Evolutionary conservation across 1,140 invertebrate genomes (phyloP).

Genomic region (Anagrus nilaparvatae): DNA sequence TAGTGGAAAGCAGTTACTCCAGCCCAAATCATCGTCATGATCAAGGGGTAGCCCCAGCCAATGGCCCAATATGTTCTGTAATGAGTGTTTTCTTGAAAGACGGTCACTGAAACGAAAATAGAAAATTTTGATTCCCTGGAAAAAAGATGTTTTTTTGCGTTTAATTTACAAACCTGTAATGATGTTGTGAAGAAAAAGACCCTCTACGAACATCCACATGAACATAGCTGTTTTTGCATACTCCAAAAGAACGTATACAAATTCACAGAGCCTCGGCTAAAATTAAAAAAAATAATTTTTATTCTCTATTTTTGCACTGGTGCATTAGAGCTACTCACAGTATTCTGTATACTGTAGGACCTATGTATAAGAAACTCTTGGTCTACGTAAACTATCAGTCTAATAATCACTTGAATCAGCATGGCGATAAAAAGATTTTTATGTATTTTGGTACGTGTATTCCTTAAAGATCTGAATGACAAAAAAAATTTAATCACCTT

Average conservation of each 20-base stretch:
- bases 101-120: conserved; percentile 48
- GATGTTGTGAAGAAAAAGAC: conserved; percentile 78
- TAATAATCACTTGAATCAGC: conserved; percentile 72
- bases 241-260: conserved; percentile 68
- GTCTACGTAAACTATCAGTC: conserved; percentile 77
- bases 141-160: too few species aligned
- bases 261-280: conserved; percentile 72
- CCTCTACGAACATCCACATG: conserved; percentile 93
- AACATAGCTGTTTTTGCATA: conserved; percentile 84
- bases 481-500: background rate
- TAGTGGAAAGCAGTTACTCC: conserved; percentile 49
- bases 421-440: conserved; percentile 81
- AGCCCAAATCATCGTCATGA: conserved; percentile 66
- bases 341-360: conserved; percentile 57
- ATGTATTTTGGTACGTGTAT: conserved; percentile 80
- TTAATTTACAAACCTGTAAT: conserved; percentile 52
- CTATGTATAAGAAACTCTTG: conserved; percentile 48
- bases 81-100: conserved; percentile 67
- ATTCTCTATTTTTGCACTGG: conserved; percentile 2
- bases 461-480: conserved; percentile 64
- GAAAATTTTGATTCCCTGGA: too few species aligned
- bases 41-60: conserved; percentile 71
- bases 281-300: conserved; percentile 22
- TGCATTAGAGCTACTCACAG: conserved; percentile 45
- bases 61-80: conserved; percentile 60